Conservation (phyloP, 2,797 vertebrate species). For the Sardinella longiceps region DNA sequence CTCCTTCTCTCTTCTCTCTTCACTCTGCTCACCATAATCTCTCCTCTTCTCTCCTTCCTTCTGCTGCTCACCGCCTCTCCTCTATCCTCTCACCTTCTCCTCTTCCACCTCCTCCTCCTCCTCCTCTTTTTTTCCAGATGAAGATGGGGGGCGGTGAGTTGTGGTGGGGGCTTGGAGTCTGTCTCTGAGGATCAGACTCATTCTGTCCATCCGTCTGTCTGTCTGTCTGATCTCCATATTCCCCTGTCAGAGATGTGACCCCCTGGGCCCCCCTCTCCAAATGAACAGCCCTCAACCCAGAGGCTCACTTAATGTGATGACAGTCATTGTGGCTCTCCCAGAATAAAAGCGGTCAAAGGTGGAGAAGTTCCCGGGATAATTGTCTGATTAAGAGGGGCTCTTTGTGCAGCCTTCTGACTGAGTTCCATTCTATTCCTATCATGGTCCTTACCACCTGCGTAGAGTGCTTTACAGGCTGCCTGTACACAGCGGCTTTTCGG, state of each 20-base stretch:
- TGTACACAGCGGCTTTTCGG: neutral
- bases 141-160: neutral
- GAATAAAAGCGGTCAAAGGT: neutral
- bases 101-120: neutral
- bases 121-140: neutral
- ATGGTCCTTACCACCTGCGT: neutral
- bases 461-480: neutral
- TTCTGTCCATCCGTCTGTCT: neutral
- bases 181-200: neutral
- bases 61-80: neutral
- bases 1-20: neutral
- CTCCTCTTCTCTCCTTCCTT: neutral
- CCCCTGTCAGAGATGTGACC: neutral
- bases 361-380: neutral
- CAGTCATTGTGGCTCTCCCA: neutral
- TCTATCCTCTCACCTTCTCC: neutral
- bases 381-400: neutral
- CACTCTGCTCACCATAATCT: too few species aligned
- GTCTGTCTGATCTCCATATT: neutral
- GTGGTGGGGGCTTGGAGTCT: too few species aligned
- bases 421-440: neutral
- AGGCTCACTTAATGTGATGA: neutral
- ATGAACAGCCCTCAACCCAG: neutral
- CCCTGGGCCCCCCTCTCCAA: neutral
- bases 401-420: neutral